These are phyloP conservation scores for Pipa parva DNA, from an alignment of 2,113 vertebrate genomes.

Conservation along the genomic window DNA sequence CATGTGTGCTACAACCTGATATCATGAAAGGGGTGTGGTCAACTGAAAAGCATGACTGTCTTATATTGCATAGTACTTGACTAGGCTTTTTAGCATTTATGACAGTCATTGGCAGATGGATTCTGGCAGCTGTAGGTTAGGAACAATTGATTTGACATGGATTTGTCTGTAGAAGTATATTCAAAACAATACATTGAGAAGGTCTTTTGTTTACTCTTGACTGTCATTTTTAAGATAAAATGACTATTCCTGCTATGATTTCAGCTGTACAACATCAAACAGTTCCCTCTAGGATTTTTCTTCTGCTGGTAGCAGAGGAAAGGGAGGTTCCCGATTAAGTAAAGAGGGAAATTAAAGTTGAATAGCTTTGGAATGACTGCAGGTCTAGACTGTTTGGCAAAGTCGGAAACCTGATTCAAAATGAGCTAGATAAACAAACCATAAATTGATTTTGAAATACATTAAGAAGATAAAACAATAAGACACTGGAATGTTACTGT, in stretches of 20 bases:
- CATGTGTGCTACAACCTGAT: no score
- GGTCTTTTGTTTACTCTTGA: slow-evolving; percentile 4
- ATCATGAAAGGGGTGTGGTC: no score
- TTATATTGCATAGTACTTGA: no score
- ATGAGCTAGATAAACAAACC: slow-evolving; percentile 35
- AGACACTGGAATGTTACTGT: background rate
- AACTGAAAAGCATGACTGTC: no score
- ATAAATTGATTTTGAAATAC: slow-evolving; percentile 12
- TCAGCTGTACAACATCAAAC: slow-evolving; percentile 36
- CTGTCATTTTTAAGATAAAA: slow-evolving; percentile 1
- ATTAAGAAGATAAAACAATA: slow-evolving; percentile 1
- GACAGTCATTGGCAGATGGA: no score
- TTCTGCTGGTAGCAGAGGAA: slow-evolving; percentile 26
- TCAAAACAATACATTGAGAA: no score
- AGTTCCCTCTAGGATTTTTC: slow-evolving; percentile 2
- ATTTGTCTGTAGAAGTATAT: no score
- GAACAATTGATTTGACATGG: no score
- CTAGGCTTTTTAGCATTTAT: no score
- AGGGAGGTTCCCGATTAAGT: slow-evolving; percentile 8
- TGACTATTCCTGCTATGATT: background rate
- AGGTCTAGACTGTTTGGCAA: slow-evolving; percentile 49
- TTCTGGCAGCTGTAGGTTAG: no score
- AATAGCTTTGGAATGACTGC: slow-evolving; percentile 45
- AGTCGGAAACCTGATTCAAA: slow-evolving; percentile 37
- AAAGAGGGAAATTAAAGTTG: slow-evolving; percentile 42